Evolutionary conservation across 2,113 vertebrate genomes (phyloP), one percentile per base, ranked within the genome.

Genomic region (Epinephelus cyanopodus): DNA sequence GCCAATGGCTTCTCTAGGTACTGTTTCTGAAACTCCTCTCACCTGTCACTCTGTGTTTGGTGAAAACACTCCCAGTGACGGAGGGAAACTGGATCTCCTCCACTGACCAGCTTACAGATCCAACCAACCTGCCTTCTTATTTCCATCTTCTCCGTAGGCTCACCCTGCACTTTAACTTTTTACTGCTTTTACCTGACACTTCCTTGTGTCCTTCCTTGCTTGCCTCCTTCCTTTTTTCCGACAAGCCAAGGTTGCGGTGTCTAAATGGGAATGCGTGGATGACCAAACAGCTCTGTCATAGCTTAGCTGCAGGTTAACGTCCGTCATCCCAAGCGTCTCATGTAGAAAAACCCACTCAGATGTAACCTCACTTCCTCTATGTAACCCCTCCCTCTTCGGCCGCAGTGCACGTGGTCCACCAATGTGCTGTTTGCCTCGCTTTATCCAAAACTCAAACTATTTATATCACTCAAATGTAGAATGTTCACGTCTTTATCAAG

Each of bases 371-470:
- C 77, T 79, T 62, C 50, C 67, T 48, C 64, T 54, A 19, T 48
- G 18, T 62, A 61, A 76, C 53, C 27, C 66, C 21, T 64, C 54
- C 23, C 37, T 69, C 27, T 53, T 80, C 1, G 18, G 67, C 14
- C 57, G 45, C 79, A 33, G 42, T 7, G 37, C 79, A 64, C 17
- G 37, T 25, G 64, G 67, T 54, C 58, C 0, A 27, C 53, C 66
- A 50, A 42, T 27, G 33, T 61, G 74, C 69, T 76, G 67, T 81
- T 87, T 86, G 85, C 80, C 85, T 90, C 79, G 82, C 73, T 90
- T 65, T 70, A 78, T 87, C 80, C 57, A 71, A 83, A 71, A 67
- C 19, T 6, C 33, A 72, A 67, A 75, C 33, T 79, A 56, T 90
- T 77, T 63, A 67, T 67, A 60, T 82, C 66, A 81, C 63, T 78